These are phyloP conservation scores for Willowsia nigromaculata DNA, from an alignment of 2,888 invertebrate species.

Conservation along the genomic window DNA sequence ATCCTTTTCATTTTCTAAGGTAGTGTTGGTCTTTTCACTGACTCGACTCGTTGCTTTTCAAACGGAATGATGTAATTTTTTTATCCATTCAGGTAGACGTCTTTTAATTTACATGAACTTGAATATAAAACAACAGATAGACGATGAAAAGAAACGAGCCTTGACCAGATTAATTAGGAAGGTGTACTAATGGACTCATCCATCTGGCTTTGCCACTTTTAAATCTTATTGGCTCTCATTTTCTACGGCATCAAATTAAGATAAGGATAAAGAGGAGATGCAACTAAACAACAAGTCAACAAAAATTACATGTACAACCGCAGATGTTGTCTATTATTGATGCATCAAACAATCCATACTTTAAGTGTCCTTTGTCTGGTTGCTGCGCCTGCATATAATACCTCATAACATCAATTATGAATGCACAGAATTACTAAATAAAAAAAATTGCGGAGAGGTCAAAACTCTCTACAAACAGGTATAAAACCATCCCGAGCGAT, in stretches of 20 bases:
- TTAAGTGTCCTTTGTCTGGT: conserved; percentile 20
- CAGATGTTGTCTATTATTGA: conserved; percentile 9
- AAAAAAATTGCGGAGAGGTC: conserved; percentile 46
- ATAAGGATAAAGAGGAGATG: background rate
- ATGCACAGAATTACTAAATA: conserved; percentile 30
- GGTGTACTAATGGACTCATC: background rate
- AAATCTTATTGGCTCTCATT: background rate
- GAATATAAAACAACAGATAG: conserved; percentile 44
- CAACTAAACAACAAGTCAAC: background rate
- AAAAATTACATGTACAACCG: background rate
- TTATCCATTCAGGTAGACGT: background rate
- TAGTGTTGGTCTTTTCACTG: background rate
- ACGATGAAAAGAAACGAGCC: conserved; percentile 57
- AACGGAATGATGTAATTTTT: conserved; percentile 18
- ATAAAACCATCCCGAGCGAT: background rate
- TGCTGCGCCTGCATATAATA: conserved; percentile 5
- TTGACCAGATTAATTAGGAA: conserved; percentile 46
- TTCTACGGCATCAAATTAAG: background rate
- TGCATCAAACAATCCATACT: background rate
- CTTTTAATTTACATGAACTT: conserved; percentile 17
- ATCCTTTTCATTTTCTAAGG: background rate
- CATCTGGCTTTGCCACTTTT: conserved; percentile 23
- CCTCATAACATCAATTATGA: background rate
- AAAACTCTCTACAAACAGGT: conserved; percentile 62
- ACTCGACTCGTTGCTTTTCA: background rate